Evolutionary conservation across 2,888 invertebrate species (phyloP), one percentile per base, ranked within the genome.

Genomic region (Eucera pruinosa): DNA sequence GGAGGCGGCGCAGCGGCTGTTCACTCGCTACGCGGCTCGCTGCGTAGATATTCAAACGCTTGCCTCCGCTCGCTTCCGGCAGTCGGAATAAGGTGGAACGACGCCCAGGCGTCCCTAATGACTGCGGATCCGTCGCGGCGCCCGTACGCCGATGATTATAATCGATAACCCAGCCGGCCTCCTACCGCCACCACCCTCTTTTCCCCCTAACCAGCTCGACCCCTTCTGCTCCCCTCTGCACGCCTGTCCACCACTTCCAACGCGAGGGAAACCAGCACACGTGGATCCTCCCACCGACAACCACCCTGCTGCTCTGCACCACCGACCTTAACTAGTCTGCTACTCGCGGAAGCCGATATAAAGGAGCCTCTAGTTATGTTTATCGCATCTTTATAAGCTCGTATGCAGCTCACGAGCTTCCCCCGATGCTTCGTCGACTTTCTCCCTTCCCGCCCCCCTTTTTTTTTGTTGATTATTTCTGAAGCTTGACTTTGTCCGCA

Each of bases 321-420:
- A 18, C 58, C 78, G 74, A 84, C 78, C 82, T 73, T 76, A n/a
- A n/a, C 76, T 67, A 78, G 61, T 74, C 76, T 55, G 64, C 69
- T 69, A 71, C 80, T 78, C 80, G 85, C 81, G 81, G 75, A 80
- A 75, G 81, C 72, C 80, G 75, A 78, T 80, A 73, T 73, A 84
- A 74, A 82, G 50, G 61, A 73, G 82, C 75, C 78, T 70, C 75
- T 85, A 88, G 88, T 90, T 91, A 90, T 86, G 91, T 89, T 90
- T 90, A 90, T 90, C 90, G 89, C 88, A 89, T 90, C 90, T 91
- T 91, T 90, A 88, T 89, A 89, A 90, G 89, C 89, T 90, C 89
- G 87, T 91, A 90, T 89, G 89, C 87, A 88, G 86, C 84, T 88
- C 86, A 84, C 89, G 87, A 89, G 88, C 88, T 88, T 87, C 78